Evolutionary conservation across 2,888 invertebrate species (phyloP).

Genomic region (Dioctria rufipes): DNA sequence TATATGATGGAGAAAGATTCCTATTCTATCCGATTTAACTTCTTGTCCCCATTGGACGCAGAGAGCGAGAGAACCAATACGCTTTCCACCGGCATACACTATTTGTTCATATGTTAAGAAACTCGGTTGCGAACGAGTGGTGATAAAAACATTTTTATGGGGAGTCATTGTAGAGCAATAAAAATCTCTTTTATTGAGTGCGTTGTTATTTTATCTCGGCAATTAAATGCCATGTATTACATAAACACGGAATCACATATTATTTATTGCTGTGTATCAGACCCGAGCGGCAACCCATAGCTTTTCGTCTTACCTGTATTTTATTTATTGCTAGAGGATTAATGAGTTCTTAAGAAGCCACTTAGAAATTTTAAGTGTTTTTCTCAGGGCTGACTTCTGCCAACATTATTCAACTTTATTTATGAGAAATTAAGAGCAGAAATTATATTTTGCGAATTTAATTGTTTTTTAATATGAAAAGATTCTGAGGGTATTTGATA

Average conservation of each 20-base stretch:
- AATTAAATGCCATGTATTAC: conserved; percentile 52
- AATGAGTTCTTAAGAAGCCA: conserved; percentile 45
- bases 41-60: not conserved
- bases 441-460: conserved; percentile 25
- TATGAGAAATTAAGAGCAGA: not conserved
- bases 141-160: conserved; percentile 45
- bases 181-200: conserved; percentile 49
- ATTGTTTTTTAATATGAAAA: not conserved
- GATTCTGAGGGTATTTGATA: too few relatives aligned
- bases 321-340: conserved; percentile 23
- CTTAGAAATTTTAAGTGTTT: conserved; percentile 28
- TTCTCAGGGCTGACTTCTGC: conserved; percentile 7
- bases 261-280: conserved; percentile 22
- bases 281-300: not conserved
- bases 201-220: conserved; percentile 41
- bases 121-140: conserved; percentile 5
- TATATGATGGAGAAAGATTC: conserved; percentile 4
- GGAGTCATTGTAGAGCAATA: conserved; percentile 51
- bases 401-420: conserved; percentile 10
- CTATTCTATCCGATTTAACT: not conserved
- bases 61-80: not conserved
- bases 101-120: conserved; percentile 4
- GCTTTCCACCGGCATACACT: not conserved
- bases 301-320: not conserved
- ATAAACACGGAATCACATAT: conserved; percentile 39